Conservation (phyloP, 92 coral and sea anemone species). For the Blastomussa wellsi region DNA sequence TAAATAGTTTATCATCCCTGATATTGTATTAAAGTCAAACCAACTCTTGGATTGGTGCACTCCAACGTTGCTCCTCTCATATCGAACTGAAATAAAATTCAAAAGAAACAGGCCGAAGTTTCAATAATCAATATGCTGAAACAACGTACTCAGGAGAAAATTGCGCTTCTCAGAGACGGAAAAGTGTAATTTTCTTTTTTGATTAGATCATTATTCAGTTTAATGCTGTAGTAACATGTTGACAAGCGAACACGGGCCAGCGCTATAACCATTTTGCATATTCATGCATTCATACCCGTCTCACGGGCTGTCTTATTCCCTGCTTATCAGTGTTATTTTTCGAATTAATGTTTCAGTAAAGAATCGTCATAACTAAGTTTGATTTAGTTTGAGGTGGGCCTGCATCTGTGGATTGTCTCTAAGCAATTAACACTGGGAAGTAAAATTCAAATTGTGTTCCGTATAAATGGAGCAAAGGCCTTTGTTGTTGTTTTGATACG, state of each 20-base stretch:
- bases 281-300: neutral
- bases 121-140: neutral
- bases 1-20: too few species aligned
- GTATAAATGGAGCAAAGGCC: neutral
- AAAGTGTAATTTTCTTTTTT: neutral
- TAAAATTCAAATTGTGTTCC: neutral
- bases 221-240: neutral
- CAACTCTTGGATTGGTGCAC: neutral
- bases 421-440: neutral
- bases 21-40: too few species aligned
- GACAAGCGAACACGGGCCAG: neutral
- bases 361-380: neutral
- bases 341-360: neutral
- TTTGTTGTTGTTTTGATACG: slow-evolving; percentile 31
- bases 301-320: neutral
- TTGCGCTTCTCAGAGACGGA: neutral
- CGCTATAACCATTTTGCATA: neutral
- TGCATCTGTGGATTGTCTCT: neutral
- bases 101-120: neutral
- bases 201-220: neutral
- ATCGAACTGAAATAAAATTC: neutral
- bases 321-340: neutral
- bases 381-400: neutral
- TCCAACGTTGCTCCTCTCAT: neutral
- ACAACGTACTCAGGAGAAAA: neutral